Evolutionary conservation across 2,888 invertebrate genomes (phyloP).

Genomic region (Heliconius ethilla): DNA sequence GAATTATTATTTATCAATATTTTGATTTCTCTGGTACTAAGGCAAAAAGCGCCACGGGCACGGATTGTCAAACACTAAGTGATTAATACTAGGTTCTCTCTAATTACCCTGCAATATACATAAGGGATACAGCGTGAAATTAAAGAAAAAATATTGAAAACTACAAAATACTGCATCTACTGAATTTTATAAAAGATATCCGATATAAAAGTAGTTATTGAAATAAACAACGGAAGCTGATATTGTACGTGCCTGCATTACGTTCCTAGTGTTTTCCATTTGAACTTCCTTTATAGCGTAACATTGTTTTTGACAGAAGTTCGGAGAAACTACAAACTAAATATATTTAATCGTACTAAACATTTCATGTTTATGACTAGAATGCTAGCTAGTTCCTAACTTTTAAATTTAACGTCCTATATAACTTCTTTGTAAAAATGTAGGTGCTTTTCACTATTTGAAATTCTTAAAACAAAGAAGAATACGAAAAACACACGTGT

Average conservation of each 20-base stretch:
- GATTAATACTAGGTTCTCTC: too few species aligned
- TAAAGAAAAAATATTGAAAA: background rate
- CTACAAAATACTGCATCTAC: background rate
- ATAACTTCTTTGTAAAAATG: constrained; percentile 1
- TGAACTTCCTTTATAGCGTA: constrained; percentile 39
- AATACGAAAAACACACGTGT: background rate
- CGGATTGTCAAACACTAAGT: too few species aligned
- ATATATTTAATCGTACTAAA: constrained; percentile 29
- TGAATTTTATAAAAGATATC: constrained; percentile 24
- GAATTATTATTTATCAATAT: too few species aligned
- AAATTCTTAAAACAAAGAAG: background rate
- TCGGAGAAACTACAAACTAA: constrained; percentile 36
- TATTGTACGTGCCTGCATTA: constrained; percentile 35
- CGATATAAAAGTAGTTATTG: constrained; percentile 31
- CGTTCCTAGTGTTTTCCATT: constrained; percentile 37
- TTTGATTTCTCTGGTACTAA: too few species aligned
- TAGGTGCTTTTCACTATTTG: background rate
- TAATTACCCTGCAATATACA: too few species aligned
- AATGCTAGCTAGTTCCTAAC: background rate
- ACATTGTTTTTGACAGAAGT: constrained; percentile 38
- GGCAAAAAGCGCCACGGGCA: too few species aligned
- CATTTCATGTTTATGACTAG: constrained; percentile 30
- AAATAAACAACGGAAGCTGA: constrained; percentile 38
- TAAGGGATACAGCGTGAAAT: too few species aligned
- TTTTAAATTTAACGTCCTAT: constrained; percentile 3